phyloP scores from a whole-genome alignment of 2,113 vertebrate species.

The Fregata magnificens region DNA sequence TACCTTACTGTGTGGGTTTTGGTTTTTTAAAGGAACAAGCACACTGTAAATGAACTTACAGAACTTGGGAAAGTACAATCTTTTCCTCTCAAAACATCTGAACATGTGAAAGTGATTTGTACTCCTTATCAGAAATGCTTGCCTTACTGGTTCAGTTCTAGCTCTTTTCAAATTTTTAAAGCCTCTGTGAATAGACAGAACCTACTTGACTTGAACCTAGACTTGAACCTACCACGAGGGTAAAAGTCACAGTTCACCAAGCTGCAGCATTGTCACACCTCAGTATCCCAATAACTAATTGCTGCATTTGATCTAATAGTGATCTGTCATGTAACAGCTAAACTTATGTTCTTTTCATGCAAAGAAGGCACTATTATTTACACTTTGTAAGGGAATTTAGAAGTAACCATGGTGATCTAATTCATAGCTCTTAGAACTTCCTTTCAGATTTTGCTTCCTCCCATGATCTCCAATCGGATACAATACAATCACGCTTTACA shows the following conservation, averaged over 20 bases:
- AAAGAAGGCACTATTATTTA: neutral
- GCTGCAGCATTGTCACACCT: neutral
- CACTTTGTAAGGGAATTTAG: neutral
- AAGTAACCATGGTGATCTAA: neutral
- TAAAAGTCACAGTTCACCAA: neutral
- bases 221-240: neutral
- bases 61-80: neutral
- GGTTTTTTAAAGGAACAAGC: neutral
- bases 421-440: neutral
- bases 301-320: neutral
- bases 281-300: neutral
- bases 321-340: neutral
- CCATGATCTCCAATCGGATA: neutral
- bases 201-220: no score
- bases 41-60: neutral
- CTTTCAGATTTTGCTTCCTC: neutral
- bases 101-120: neutral
- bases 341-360: neutral
- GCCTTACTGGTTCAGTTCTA: neutral
- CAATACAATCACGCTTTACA: neutral
- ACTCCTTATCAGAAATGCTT: neutral
- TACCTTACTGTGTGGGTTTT: neutral
- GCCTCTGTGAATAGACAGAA: neutral
- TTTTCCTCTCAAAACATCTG: neutral
- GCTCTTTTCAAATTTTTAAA: neutral